These are phyloP conservation scores for Sebastes taczanowskii DNA, from an alignment of 2,797 vertebrate genomes.

Conservation along the genomic window DNA sequence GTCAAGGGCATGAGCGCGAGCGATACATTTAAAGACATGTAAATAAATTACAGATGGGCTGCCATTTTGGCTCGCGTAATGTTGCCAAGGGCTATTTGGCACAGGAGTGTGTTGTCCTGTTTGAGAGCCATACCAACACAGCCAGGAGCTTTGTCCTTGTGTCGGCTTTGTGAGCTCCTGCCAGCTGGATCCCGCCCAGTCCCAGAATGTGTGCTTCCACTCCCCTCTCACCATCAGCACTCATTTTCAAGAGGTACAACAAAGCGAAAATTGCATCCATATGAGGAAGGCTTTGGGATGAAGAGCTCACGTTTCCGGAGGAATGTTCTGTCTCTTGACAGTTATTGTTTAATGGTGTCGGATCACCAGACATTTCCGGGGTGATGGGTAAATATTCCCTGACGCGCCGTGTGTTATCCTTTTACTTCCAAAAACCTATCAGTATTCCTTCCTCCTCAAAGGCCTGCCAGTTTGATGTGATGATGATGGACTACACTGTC, in stretches of 20 bases:
- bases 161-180: constrained; percentile 66
- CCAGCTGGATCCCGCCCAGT: constrained; percentile 76
- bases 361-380: constrained; percentile 46
- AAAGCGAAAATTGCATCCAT: constrained; percentile 60
- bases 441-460: constrained; percentile 43
- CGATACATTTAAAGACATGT: constrained; percentile 60
- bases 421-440: constrained; percentile 36
- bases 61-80: constrained; percentile 50
- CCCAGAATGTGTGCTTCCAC: constrained; percentile 70
- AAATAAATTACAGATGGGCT: constrained; percentile 72
- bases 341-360: constrained; percentile 46
- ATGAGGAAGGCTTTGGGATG: constrained; percentile 44
- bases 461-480: constrained; percentile 50
- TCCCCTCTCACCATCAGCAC: constrained; percentile 48
- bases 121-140: constrained; percentile 69
- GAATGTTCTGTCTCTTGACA: constrained; percentile 34
- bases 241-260: constrained; percentile 70
- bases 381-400: constrained; percentile 41
- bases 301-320: constrained; percentile 44
- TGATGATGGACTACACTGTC: constrained; percentile 57
- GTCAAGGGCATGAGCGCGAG: constrained; percentile 36
- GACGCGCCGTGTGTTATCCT: not conserved
- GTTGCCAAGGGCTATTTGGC: constrained; percentile 74
- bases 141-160: constrained; percentile 76
- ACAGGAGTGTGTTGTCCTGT: constrained; percentile 62